Conservation (phyloP, 2,888 invertebrate species). For the Eucriotettix oculatus region DNA sequence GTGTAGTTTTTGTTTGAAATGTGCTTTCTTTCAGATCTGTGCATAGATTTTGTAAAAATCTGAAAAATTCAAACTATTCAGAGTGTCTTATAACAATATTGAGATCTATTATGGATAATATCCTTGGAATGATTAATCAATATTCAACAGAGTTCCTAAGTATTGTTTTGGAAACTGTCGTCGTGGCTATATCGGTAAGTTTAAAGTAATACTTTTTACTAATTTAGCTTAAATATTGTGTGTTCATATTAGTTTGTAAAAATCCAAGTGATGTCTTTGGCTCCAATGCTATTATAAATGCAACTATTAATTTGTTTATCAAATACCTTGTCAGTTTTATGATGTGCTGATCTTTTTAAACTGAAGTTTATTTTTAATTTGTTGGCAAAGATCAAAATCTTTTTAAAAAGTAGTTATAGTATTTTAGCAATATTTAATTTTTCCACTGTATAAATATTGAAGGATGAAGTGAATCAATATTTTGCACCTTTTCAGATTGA, state of each 20-base stretch:
- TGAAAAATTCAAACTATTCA: conserved; percentile 29
- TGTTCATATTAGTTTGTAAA: too few relatives aligned
- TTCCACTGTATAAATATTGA: not conserved
- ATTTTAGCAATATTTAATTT: too few relatives aligned
- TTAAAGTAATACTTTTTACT: not conserved
- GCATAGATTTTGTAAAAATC: conserved; percentile 34
- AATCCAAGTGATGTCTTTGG: too few relatives aligned
- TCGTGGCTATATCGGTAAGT: conserved; percentile 32
- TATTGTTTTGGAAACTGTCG: conserved; percentile 33
- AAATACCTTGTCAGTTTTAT: too few relatives aligned
- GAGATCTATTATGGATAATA: conserved; percentile 32
- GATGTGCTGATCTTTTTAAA: too few relatives aligned
- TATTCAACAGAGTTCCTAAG: conserved; percentile 34
- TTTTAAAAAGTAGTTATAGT: too few relatives aligned
- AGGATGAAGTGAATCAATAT: not conserved
- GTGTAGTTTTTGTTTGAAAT: not conserved
- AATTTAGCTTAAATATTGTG: too few relatives aligned
- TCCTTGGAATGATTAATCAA: conserved; percentile 33
- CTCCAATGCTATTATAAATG: too few relatives aligned
- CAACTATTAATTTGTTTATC: too few relatives aligned
- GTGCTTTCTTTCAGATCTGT: conserved; percentile 19
- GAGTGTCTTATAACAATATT: conserved; percentile 27
- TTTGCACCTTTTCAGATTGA: conserved; percentile 32
- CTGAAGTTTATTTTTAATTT: too few relatives aligned
- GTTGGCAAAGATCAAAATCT: too few relatives aligned